Evolutionary conservation across 2,797 vertebrate species (phyloP).

Genomic region (Poeciliopsis paucimaculata): DNA sequence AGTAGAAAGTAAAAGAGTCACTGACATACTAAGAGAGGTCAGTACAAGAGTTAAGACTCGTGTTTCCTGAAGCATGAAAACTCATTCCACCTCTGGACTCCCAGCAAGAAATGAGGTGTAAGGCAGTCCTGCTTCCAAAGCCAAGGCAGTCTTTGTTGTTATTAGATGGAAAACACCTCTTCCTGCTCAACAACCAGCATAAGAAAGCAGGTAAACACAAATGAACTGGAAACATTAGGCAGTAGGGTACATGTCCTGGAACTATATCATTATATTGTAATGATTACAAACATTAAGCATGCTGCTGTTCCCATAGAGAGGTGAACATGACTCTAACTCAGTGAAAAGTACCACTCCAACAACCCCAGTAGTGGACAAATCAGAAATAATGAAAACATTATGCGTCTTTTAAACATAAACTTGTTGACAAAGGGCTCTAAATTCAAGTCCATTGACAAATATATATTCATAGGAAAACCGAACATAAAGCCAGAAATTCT

Average conservation of each 20-base stretch:
- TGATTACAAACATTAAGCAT: neutral
- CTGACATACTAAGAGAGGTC: constrained; percentile 56
- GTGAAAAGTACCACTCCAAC: neutral
- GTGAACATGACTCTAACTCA: neutral
- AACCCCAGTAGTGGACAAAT: neutral
- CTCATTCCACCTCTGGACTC: constrained; percentile 73
- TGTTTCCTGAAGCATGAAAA: constrained; percentile 66
- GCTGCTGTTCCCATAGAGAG: no score
- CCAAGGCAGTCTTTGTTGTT: constrained; percentile 36
- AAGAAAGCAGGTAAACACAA: constrained; percentile 1
- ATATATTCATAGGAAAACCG: constrained; percentile 7
- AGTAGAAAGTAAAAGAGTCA: constrained; percentile 45
- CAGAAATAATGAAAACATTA: constrained; percentile 7
- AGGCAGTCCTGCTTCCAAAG: constrained; percentile 23
- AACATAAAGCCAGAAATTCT: constrained; percentile 1
- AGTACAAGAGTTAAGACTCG: constrained; percentile 54
- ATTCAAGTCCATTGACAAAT: constrained; percentile 14
- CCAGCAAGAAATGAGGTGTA: constrained; percentile 30
- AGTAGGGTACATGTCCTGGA: neutral
- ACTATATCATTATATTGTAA: no score
- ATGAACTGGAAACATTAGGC: neutral
- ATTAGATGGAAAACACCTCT: constrained; percentile 21
- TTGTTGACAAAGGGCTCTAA: constrained; percentile 6
- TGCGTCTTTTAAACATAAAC: neutral
- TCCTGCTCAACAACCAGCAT: constrained; percentile 42